These are phyloP conservation scores for Hypomesus transpacificus DNA, from an alignment of 2,113 vertebrate genomes.

Conservation along the genomic window DNA sequence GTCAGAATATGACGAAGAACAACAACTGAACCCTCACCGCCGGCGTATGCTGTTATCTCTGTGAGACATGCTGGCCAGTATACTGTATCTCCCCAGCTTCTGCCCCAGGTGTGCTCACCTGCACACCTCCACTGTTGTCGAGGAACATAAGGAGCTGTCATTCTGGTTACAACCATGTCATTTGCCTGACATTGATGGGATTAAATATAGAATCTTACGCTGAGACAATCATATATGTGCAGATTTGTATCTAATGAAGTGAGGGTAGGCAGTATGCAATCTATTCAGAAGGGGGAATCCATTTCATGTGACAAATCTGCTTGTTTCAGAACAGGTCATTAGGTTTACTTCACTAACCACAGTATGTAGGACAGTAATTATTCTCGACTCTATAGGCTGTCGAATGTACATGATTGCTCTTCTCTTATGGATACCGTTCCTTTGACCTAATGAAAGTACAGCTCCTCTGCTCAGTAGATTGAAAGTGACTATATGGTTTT, in stretches of 20 bases:
- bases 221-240: neutral
- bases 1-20: no score
- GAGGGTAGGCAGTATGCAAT: neutral
- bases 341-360: neutral
- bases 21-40: no score
- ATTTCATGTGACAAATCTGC: neutral
- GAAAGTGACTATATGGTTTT: neutral
- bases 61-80: no score
- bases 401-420: neutral
- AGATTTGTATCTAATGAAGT: no score
- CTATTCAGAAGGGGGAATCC: neutral
- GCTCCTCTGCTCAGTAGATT: no score
- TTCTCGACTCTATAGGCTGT: neutral
- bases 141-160: no score
- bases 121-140: no score
- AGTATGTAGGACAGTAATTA: neutral
- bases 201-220: constrained; percentile 29
- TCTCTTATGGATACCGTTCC: neutral
- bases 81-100: constrained; percentile 6
- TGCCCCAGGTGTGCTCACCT: constrained; percentile 20
- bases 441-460: no score
- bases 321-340: neutral
- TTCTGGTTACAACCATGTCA: constrained; percentile 17
- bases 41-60: no score
- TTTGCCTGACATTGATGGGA: constrained; percentile 19